phyloP scores from a whole-genome alignment of 1,140 invertebrate genomes.

The Bombus balteatus region DNA sequence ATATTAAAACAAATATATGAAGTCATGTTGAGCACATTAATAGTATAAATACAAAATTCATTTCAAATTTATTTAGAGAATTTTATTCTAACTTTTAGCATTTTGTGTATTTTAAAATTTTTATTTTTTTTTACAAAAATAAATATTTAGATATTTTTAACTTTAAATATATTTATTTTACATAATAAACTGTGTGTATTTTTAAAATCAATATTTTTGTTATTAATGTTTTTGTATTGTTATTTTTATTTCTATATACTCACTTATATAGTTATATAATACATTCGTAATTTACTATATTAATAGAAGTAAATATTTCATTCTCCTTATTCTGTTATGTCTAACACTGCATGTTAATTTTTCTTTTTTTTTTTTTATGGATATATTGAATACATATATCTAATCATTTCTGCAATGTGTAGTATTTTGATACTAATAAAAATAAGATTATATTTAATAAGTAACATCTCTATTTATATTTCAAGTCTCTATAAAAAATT shows the following conservation, averaged over 20 bases:
- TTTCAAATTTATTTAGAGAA: not conserved
- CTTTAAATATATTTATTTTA: not conserved
- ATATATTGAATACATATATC: not conserved
- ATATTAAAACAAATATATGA: not conserved
- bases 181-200: not conserved
- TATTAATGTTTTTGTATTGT: not conserved
- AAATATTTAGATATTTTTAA: not conserved
- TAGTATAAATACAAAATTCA: not conserved
- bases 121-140: not conserved
- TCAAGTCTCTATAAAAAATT: not conserved
- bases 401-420: not conserved
- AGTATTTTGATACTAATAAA: conserved; percentile 15
- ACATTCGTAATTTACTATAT: not conserved
- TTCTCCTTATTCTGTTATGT: not conserved
- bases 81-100: not conserved
- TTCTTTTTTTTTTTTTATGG: not conserved
- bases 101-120: not conserved
- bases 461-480: not conserved
- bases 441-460: not conserved
- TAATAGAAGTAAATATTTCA: not conserved
- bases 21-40: not conserved
- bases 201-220: not conserved
- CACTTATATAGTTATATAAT: not conserved
- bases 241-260: not conserved
- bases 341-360: conserved; percentile 38